Base-by-base conservation (phyloP, 2,797 vertebrate genomes). In the Champsocephalus esox region DNA sequence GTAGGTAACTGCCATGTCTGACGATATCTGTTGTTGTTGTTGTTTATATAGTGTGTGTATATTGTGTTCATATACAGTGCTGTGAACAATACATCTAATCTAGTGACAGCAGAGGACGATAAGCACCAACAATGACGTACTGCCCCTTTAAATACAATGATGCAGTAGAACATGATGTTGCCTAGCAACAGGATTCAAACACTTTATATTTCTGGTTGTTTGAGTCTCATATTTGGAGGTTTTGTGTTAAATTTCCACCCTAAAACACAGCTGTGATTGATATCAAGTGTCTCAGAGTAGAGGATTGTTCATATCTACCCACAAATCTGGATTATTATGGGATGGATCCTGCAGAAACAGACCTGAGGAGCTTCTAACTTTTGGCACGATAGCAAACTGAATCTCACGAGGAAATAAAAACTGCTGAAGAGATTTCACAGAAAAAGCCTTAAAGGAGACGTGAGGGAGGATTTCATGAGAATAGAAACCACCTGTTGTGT, bases 351-450 rank as follows among this genome's bases (percentile, higher is more conserved):
- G 46, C 2, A 48, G 43, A 14, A 2, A 12, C 38, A 44, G 14
- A 44, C 19, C 4, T 7, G 46, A 58, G 46, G 5, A 59, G 41
- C 24, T 32, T 46, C 3, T 73, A 60, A 17, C 70, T 14, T 34
- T 86, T 82, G 75, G 83, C 79, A 86, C 66, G 58, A 51, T 50
- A 76, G 34, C 62, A 75, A 81, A 77, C 67, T 70, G 49, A 79
- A 82, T 82, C 38, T 74, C 46, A 14, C 21, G 13, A 0, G 54
- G 19, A 70, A 54, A 60, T 45, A 12, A 2, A n/a, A 34, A 45
- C 34, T 32, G 44, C 49, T 48, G 43, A n/a, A 50, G 45, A 2
- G 13, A 45, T 9, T 34, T 77, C 41, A 19, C 14, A 0, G 3
- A 75, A 48, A 17, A 55, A 57, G 17, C 28, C 28, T 28, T 28